Conservation (phyloP, 37 sponge, comb jelly and placozoan species). For the Aphrocallistes beatrix region DNA sequence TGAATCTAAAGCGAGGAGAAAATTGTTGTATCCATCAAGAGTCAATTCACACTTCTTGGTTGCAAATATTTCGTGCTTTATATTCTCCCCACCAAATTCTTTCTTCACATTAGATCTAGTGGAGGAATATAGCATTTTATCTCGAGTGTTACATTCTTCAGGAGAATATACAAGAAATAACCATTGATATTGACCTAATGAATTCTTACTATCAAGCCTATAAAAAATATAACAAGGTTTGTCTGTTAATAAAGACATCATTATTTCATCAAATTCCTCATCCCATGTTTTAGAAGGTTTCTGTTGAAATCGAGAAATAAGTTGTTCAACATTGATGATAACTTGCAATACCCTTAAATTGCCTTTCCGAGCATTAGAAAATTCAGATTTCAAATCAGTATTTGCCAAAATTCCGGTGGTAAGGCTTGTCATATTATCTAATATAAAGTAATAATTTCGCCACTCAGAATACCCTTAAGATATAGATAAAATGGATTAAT, state of each 20-base stretch:
- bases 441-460: not conserved
- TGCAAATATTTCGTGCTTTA: conserved; percentile 57
- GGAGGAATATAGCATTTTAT: conserved; percentile 95
- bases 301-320: not conserved
- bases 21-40: conserved; percentile 57
- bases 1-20: conserved; percentile 41
- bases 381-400: not conserved
- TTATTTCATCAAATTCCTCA: conserved; percentile 37
- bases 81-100: conserved; percentile 49
- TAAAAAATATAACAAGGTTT: conserved; percentile 81
- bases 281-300: not conserved
- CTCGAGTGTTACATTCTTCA: conserved; percentile 38
- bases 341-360: not conserved
- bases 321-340: not conserved
- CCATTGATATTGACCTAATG: conserved; percentile 58
- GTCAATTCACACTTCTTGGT: conserved; percentile 62
- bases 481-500: no score
- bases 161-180: conserved; percentile 67
- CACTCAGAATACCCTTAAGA: no score
- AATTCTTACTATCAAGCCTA: conserved; percentile 60
- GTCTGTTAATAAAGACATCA: conserved; percentile 50
- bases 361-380: not conserved
- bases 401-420: not conserved
- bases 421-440: not conserved
- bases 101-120: conserved; percentile 84